Percentiles rank a stretch among this genome's conserved stretches.
These are phyloP conservation scores for Chelonus insularis DNA, from an alignment of 1,140 invertebrate species.

Conservation along the genomic window DNA sequence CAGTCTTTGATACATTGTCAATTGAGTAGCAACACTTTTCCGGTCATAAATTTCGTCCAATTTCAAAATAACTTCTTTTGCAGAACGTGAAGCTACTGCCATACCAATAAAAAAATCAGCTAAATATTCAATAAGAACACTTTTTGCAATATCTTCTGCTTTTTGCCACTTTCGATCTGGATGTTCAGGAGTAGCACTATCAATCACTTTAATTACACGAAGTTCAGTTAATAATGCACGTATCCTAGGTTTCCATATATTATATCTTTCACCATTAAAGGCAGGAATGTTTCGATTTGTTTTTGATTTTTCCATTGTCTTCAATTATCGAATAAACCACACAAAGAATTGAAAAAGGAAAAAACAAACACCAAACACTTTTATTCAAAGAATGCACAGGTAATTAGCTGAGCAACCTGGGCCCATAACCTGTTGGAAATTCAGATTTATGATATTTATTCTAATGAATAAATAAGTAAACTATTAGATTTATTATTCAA, in stretches of 20 bases:
- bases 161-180: slow-evolving; percentile 39
- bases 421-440: slow-evolving; percentile 29
- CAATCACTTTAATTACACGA: slow-evolving; percentile 21
- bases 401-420: neutral
- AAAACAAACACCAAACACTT: neutral
- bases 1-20: slow-evolving; percentile 48
- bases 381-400: neutral
- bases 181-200: slow-evolving; percentile 18
- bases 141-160: slow-evolving; percentile 42
- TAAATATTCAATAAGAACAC: slow-evolving; percentile 46
- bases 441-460: too few relatives aligned
- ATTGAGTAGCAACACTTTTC: slow-evolving; percentile 50
- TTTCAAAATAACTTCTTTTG: slow-evolving; percentile 44
- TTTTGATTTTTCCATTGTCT: slow-evolving; percentile 33
- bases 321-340: neutral
- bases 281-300: slow-evolving; percentile 38
- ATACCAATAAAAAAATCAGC: slow-evolving; percentile 46
- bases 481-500: too few relatives aligned
- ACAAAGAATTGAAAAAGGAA: neutral
- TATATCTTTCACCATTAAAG: slow-evolving; percentile 42
- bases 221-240: slow-evolving; percentile 36
- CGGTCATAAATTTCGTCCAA: slow-evolving; percentile 51
- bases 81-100: slow-evolving; percentile 38
- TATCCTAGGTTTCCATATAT: slow-evolving; percentile 42
- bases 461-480: too few relatives aligned